Conservation (phyloP, 2,797 vertebrate species). For the Spheniscus humboldti region DNA sequence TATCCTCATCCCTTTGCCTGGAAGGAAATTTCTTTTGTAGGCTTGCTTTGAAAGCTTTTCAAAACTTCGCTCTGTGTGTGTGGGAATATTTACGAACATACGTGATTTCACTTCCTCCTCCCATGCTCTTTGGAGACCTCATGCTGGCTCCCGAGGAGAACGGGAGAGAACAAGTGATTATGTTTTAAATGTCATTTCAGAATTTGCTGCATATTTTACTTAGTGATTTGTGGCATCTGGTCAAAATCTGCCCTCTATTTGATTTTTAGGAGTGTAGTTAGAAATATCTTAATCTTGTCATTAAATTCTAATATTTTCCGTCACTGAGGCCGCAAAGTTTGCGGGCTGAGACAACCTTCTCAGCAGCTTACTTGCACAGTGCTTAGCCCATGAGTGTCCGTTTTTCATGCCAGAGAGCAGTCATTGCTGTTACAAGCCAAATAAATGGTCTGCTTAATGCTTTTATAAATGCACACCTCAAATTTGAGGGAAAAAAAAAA, state of each 20-base stretch:
- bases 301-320: not conserved
- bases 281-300: constrained; percentile 37
- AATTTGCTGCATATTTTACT: constrained; percentile 7
- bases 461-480: constrained; percentile 3
- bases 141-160: not conserved
- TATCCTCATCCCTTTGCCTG: not conserved
- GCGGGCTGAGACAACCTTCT: not conserved
- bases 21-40: not conserved
- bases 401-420: constrained; percentile 9
- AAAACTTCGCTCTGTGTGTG: not conserved
- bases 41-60: constrained; percentile 5
- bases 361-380: not conserved
- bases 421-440: not conserved
- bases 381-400: not conserved
- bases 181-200: constrained; percentile 32
- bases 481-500: not conserved
- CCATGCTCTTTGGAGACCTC: constrained; percentile 4
- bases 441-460: not conserved
- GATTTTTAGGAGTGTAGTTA: not conserved
- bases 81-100: not conserved
- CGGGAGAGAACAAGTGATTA: constrained; percentile 5
- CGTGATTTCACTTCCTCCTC: constrained; percentile 3
- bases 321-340: not conserved
- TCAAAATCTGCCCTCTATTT: not conserved
- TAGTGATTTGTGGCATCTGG: constrained; percentile 5